These are phyloP conservation scores for Periparus ater DNA, from an alignment of 2,797 vertebrate species.

Conservation along the genomic window DNA sequence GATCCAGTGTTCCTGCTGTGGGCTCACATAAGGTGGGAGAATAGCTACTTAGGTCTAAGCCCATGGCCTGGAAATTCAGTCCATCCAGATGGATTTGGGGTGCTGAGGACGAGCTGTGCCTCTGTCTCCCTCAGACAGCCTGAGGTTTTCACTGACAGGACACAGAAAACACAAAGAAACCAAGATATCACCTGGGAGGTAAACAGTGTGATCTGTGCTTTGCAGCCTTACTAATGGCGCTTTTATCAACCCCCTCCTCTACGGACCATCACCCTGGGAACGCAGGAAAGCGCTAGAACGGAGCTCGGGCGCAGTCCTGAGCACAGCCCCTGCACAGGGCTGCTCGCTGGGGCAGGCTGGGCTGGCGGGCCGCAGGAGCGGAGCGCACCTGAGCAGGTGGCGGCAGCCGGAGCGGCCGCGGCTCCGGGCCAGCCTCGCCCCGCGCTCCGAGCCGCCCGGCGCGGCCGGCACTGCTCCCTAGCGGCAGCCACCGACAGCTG, in stretches of 20 bases:
- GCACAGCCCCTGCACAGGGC: fast-evolving
- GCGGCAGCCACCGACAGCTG: neutral
- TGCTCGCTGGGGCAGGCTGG: fast-evolving
- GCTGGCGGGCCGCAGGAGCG: fast-evolving
- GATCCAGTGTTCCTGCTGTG: neutral
- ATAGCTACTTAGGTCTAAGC: neutral
- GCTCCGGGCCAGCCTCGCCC: no score
- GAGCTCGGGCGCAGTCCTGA: fast-evolving
- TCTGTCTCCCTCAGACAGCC: no score
- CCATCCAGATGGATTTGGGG: fast-evolving
- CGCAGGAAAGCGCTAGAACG: fast-evolving
- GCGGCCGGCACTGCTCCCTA: neutral
- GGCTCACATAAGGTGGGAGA: neutral
- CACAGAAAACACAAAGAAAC: neutral
- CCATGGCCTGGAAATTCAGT: neutral
- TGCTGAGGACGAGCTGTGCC: neutral
- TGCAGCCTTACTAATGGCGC: neutral
- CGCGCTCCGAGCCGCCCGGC: neutral
- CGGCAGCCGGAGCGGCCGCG: neutral
- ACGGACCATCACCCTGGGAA: neutral
- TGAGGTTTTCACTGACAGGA: neutral
- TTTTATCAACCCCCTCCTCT: neutral
- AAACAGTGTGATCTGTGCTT: neutral
- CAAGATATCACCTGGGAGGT: fast-evolving
- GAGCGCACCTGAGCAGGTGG: no score